Evolutionary conservation across 1,140 invertebrate species (phyloP).

Genomic region (Hylaeus anthracinus): DNA sequence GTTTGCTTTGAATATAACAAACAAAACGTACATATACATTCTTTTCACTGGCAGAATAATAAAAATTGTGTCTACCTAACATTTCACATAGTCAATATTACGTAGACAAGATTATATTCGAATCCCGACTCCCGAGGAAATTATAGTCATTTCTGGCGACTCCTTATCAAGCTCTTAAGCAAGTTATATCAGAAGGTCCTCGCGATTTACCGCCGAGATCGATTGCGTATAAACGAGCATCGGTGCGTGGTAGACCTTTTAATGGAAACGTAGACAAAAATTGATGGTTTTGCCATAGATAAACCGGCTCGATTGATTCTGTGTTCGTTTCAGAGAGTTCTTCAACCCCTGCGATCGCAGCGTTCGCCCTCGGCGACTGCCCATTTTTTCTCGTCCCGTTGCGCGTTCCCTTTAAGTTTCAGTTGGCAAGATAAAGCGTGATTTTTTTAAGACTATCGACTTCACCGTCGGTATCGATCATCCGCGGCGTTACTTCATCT

Average conservation of each 20-base stretch:
- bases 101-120: background rate
- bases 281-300: slow-evolving; percentile 32
- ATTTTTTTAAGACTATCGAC: background rate
- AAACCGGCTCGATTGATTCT: slow-evolving; percentile 49
- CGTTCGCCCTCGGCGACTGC: background rate
- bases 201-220: background rate
- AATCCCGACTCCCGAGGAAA: background rate
- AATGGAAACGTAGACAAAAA: slow-evolving; percentile 29
- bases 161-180: slow-evolving; percentile 4
- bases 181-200: background rate
- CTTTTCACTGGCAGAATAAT: too few relatives aligned
- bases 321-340: background rate
- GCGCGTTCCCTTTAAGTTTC: background rate
- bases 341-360: background rate
- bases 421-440: slow-evolving; percentile 9
- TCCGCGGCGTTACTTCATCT: background rate
- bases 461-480: slow-evolving; percentile 23
- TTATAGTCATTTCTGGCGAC: background rate
- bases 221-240: background rate
- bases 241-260: slow-evolving; percentile 10
- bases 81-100: too few relatives aligned
- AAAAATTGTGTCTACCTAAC: too few relatives aligned
- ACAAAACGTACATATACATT: too few relatives aligned
- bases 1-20: too few relatives aligned
- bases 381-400: background rate